Evolutionary conservation across 2,113 vertebrate genomes (phyloP), one percentile per base, ranked within the genome.

Genomic region (Centropristis striata): DNA sequence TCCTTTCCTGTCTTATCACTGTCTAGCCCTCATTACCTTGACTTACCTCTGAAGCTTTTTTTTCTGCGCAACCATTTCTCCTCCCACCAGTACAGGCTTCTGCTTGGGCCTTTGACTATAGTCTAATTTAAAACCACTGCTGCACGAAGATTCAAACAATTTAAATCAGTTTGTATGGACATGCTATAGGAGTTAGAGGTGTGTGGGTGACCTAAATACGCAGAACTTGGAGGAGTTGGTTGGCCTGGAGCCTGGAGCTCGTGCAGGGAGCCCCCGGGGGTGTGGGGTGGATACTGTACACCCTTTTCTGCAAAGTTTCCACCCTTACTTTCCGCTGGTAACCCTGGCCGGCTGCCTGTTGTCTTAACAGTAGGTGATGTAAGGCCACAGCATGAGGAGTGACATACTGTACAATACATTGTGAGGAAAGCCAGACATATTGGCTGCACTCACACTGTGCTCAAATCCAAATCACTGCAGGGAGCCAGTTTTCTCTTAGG

Each of bases 331-430:
- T 90, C 79, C 82, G 25, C 75, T 85, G 85, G 77, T 84, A 83
- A 71, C 66, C 47, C 76, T 76, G 80, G 82, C 80, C 14, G 2
- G 12, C 64, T 47, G 88, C 87, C 83, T 66, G 85, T 70, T 70
- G 80, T 76, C 85, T 89, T 85, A 84, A 78, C 85, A 87, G 82
- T 83, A 83, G 86, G 67, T 90, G 90, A 92, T 86, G 87, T 92
- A 88, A 91, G 83, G 81, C 76, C 39, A 53, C 71, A 69, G 80
- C 71, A 50, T 58, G 79, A 78, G 73, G 76, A 92, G 79, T 84
- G 83, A 86, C 90, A 90, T 83, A 83, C 88, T 84, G 82, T 82
- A 91, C 88, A 80, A 76, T 78, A 25, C 69, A 25, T 73, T 42
- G 46, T 51, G 80, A 86, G 70, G 57, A 79, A 80, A 84, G 66